phyloP scores from a whole-genome alignment of 1,140 invertebrate species.

The Trichonephila inaurata region DNA sequence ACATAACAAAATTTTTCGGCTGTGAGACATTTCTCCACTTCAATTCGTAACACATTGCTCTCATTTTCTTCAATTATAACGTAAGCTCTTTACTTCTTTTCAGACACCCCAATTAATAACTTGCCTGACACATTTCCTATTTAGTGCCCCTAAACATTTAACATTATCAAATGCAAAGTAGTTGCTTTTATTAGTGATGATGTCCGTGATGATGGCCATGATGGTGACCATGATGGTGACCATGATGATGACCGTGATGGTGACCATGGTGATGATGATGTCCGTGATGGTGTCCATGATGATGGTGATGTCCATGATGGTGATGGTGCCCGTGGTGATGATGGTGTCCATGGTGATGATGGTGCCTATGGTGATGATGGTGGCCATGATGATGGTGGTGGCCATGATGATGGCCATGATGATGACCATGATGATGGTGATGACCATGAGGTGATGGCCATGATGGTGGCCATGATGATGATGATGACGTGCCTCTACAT shows the following conservation, averaged over 20 bases:
- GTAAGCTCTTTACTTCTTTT: too few species aligned
- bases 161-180: too few species aligned
- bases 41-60: too few species aligned
- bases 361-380: constrained; percentile 29
- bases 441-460: too few species aligned
- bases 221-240: not conserved
- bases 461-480: constrained; percentile 34
- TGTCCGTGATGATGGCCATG: constrained; percentile 18
- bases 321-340: too few species aligned
- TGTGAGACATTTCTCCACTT: too few species aligned
- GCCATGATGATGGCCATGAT: constrained; percentile 7
- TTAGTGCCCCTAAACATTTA: too few species aligned
- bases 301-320: not conserved
- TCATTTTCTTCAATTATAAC: too few species aligned
- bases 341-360: too few species aligned
- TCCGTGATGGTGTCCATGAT: not conserved
- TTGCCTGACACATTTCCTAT: too few species aligned
- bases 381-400: constrained; percentile 28
- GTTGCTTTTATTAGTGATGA: not conserved
- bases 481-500: constrained; percentile 39
- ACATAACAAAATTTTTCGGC: too few species aligned
- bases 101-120: too few species aligned
- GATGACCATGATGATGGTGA: not conserved
- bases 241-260: not conserved
- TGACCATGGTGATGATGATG: not conserved